Evolutionary conservation across 1,140 invertebrate species (phyloP).

Genomic region (Drosophila kurseongensis): DNA sequence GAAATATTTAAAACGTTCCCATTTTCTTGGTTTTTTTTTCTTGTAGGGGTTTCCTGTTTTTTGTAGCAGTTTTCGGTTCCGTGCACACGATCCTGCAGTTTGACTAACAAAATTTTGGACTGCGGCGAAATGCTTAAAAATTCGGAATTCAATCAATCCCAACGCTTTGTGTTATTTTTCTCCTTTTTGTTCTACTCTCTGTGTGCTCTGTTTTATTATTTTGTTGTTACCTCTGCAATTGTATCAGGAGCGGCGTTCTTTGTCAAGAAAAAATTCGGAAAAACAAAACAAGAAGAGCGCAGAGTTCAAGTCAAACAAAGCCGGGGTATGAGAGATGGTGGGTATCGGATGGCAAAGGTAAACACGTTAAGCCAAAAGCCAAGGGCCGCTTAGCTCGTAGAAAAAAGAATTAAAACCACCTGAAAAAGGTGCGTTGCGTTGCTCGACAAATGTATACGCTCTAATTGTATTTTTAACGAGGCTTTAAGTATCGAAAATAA

Average conservation of each 20-base stretch:
- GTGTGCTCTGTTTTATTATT: slow-evolving; percentile 51
- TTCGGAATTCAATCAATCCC: slow-evolving; percentile 81
- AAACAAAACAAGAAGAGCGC: slow-evolving; percentile 9
- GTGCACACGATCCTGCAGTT: slow-evolving; percentile 64
- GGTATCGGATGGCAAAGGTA: slow-evolving; percentile 52
- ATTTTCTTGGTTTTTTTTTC: slow-evolving; percentile 17
- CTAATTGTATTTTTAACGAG: neutral
- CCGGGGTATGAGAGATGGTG: neutral
- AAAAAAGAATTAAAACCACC: slow-evolving; percentile 13
- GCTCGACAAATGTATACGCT: slow-evolving; percentile 1
- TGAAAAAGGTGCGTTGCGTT: neutral
- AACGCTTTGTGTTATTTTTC: slow-evolving; percentile 63
- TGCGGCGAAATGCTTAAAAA: slow-evolving; percentile 80
- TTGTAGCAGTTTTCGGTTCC: slow-evolving; percentile 59
- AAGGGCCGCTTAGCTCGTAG: slow-evolving; percentile 58
- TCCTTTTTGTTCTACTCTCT: slow-evolving; percentile 21
- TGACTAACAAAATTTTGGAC: slow-evolving; percentile 71
- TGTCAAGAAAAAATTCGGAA: slow-evolving; percentile 14
- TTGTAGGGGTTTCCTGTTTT: slow-evolving; percentile 13
- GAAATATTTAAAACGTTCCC: slow-evolving; percentile 17
- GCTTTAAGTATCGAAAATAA: too few species aligned
- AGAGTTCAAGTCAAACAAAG: slow-evolving; percentile 33
- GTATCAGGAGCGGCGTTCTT: slow-evolving; percentile 51
- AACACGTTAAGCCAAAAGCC: slow-evolving; percentile 76
- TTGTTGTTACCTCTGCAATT: slow-evolving; percentile 61